Percentiles rank a stretch among this genome's conserved stretches.
Evolutionary conservation across 2,113 vertebrate species (phyloP).

Genomic region (Ochotona princeps): DNA sequence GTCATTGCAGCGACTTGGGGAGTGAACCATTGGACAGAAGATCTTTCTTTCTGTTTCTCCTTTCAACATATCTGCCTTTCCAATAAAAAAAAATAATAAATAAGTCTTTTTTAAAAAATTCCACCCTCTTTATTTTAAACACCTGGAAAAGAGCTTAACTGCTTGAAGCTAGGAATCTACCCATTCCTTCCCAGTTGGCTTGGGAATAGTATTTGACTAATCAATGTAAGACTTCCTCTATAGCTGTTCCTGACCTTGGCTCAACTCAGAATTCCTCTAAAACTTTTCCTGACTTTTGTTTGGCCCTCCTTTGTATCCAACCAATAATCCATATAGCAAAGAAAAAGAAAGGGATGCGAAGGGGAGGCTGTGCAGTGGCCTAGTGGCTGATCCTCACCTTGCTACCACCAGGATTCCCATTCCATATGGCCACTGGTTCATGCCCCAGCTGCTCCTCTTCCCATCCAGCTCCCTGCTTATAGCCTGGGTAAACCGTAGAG

Average conservation of each 20-base stretch:
- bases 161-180: neutral
- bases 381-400: too few relatives aligned
- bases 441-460: too few relatives aligned
- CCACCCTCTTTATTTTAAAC: neutral
- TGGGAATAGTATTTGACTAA: neutral
- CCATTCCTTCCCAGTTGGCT: neutral
- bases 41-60: too few relatives aligned
- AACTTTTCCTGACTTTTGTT: neutral
- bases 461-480: too few relatives aligned
- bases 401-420: too few relatives aligned
- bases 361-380: too few relatives aligned
- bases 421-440: too few relatives aligned
- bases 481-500: too few relatives aligned
- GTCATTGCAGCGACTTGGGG: too few relatives aligned
- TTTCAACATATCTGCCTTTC: too few relatives aligned
- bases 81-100: too few relatives aligned
- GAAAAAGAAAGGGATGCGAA: neutral
- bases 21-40: too few relatives aligned
- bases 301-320: neutral
- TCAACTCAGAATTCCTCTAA: neutral
- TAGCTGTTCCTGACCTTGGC: neutral
- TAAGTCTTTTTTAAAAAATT: neutral
- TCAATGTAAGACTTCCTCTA: constrained; percentile 27
- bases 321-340: neutral
- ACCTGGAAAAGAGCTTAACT: neutral